A percentile compares a stretch with the other conserved stretches of the same genome.
phyloP scores from a whole-genome alignment of 2,797 vertebrate genomes.

The Heliangelus exortis region DNA sequence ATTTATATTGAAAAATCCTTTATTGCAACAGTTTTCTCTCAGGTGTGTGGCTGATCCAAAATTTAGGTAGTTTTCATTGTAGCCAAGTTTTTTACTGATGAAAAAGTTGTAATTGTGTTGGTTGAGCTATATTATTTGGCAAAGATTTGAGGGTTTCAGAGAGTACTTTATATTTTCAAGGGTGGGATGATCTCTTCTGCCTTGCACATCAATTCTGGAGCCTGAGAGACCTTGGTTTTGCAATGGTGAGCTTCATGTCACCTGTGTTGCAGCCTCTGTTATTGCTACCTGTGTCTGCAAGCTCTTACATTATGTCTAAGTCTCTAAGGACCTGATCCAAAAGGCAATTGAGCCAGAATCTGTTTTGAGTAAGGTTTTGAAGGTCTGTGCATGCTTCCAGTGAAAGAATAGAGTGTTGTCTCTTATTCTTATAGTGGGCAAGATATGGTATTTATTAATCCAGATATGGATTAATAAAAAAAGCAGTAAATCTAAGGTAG shows the following conservation, averaged over 20 bases:
- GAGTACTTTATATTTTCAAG: background rate
- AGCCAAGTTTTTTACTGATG: background rate
- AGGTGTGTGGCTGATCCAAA: background rate
- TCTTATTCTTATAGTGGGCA: background rate
- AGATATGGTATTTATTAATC: too few relatives aligned
- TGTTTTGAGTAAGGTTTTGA: background rate
- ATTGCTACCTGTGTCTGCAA: background rate
- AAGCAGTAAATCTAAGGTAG: background rate
- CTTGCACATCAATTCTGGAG: background rate
- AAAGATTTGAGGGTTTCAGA: background rate
- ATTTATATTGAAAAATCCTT: background rate
- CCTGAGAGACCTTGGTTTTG: background rate
- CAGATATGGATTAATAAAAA: background rate
- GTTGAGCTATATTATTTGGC: background rate
- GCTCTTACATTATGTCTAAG: background rate
- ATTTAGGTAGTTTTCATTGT: background rate
- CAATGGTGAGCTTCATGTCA: background rate
- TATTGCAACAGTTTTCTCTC: background rate
- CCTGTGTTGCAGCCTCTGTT: background rate
- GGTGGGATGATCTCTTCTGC: background rate
- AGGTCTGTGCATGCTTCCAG: background rate
- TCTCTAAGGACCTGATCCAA: background rate
- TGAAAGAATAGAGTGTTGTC: background rate
- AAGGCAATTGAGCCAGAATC: background rate
- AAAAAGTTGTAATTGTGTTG: background rate